Evolutionary conservation across 92 coral and sea anemone species (phyloP), one percentile per base, ranked within the genome.

Genomic region (Phenganax subtilis): DNA sequence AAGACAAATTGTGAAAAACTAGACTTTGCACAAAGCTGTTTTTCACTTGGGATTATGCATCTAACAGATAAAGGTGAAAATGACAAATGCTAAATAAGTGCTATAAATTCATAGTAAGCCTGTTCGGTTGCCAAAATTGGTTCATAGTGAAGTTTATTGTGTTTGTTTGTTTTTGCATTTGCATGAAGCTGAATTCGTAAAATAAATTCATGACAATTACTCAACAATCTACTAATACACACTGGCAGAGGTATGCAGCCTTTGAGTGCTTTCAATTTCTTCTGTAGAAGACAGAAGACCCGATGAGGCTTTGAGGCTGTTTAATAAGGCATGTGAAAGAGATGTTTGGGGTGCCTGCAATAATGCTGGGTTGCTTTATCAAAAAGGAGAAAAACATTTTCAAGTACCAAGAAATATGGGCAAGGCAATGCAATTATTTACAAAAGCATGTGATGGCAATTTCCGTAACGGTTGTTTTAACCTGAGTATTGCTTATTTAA

Each of bases 301-400:
- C 12, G 92, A 90, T 47, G 93, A 90, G 81, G 99, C 99, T 17
- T 57, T 92, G 83, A 84, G 89, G 51, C 86, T 91, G 57, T 96
- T 90, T 78, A 89, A 82, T 82, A 89, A 84, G 71, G 96, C 96
- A 1, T 96, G 99, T 56, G 85, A 90, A 0, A 90, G 80, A 12
- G 77, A 89, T 55, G 86, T 88, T 9, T 65, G 91, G 6, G 99
- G 99, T 14, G 99, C 99, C 7, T 96, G 99, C 63, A 92, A 92
- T 54, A 96, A 96, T 86, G 99, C 96, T 47, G 99, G 99, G 16
- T 85, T 96, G 16, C 86, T 90, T 12, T 96, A 96, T 73, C 99
- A 96, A 84, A 96, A 87, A 86, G 99, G 99, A 73, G 81, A 90
- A n/a, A 83, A 90, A 68, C 88, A 88, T 29, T 84, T 90, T 5